These are phyloP conservation scores for Junonia oenone DNA, from an alignment of 2,888 invertebrate species.

Conservation along the genomic window DNA sequence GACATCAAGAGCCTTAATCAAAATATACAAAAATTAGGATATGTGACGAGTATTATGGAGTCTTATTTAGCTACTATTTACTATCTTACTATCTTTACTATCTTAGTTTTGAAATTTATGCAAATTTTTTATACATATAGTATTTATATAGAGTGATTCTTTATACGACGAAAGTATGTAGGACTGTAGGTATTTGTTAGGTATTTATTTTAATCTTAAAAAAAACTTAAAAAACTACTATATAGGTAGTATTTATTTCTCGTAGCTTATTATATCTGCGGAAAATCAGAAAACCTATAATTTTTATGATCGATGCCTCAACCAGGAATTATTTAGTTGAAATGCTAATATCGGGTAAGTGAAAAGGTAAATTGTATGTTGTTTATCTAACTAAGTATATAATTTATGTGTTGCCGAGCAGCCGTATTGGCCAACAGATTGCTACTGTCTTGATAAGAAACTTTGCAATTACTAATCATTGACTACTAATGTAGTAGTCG, in stretches of 20 bases:
- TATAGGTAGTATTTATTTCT: background rate
- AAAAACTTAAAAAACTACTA: background rate
- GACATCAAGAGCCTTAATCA: no score
- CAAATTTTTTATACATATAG: no score
- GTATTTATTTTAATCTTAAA: no score
- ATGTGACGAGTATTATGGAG: no score
- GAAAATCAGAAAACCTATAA: background rate
- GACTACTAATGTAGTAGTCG: constrained; percentile 14
- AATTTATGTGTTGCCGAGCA: constrained; percentile 7
- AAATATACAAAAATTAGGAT: no score
- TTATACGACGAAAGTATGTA: no score
- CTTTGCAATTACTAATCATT: constrained; percentile 16
- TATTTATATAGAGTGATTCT: no score
- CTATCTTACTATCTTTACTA: no score
- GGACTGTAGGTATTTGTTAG: no score
- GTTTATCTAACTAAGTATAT: constrained; percentile 8
- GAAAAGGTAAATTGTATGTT: constrained; percentile 5
- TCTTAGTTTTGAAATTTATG: no score
- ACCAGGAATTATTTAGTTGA: constrained; percentile 1
- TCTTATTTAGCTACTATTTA: no score
- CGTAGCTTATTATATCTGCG: background rate
- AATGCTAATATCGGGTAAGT: background rate
- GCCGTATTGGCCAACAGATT: constrained; percentile 5
- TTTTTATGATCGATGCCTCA: background rate
- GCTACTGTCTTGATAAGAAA: constrained; percentile 15